phyloP scores from a whole-genome alignment of 2,113 vertebrate genomes.

The Catharus fuscescens region DNA sequence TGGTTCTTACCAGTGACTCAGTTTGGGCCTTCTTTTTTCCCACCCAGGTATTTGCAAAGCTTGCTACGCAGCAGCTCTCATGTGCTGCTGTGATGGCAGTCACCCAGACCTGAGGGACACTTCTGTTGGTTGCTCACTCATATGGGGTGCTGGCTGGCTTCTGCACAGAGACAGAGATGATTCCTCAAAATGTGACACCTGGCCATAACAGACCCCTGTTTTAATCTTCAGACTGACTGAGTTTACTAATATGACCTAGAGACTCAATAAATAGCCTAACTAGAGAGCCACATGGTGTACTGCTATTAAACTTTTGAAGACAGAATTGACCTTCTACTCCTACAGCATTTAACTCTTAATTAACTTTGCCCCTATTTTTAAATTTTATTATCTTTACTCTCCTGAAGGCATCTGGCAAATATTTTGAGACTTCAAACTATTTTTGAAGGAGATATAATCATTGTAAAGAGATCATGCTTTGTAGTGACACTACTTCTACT shows the following conservation, averaged over 20 bases:
- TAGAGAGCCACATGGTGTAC: neutral
- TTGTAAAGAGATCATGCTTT: neutral
- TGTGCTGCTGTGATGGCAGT: neutral
- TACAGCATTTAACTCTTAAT: neutral
- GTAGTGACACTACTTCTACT: neutral
- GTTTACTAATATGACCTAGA: neutral
- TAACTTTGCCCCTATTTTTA: neutral
- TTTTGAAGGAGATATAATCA: neutral
- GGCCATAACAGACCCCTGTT: neutral
- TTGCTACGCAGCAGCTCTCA: neutral
- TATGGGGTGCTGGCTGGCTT: neutral
- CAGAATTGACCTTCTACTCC: neutral
- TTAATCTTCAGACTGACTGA: neutral
- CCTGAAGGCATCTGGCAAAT: neutral
- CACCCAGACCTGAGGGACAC: neutral
- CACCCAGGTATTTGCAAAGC: neutral
- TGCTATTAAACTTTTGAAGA: neutral
- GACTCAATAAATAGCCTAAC: neutral
- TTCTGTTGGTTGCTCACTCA: neutral
- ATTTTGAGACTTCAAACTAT: neutral
- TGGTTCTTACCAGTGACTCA: neutral
- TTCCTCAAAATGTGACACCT: neutral
- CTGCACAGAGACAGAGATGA: neutral
- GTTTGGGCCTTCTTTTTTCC: neutral
- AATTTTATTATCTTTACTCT: neutral